phyloP scores from a whole-genome alignment of 2,113 vertebrate species.

The Trochalopteron elliotii region DNA sequence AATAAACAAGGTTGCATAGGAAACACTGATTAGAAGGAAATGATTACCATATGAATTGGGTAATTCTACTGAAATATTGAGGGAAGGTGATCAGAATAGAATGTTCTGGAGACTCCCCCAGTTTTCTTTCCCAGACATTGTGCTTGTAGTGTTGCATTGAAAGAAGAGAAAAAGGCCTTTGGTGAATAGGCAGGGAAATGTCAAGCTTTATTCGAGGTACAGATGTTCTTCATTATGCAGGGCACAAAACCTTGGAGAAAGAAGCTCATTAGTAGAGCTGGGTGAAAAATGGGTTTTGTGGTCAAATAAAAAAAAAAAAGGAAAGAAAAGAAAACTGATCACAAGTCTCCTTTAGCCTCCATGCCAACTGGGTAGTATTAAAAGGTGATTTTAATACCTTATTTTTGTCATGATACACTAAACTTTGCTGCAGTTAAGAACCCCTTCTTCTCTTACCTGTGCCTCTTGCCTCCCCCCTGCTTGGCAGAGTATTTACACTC shows the following conservation, averaged over 20 bases:
- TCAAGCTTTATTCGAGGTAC: slow-evolving; percentile 11
- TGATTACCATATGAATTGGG: slow-evolving; percentile 35
- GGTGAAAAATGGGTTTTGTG: neutral
- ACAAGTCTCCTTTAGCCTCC: neutral
- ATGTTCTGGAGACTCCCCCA: neutral
- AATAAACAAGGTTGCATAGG: slow-evolving; percentile 14
- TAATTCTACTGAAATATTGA: slow-evolving; percentile 20
- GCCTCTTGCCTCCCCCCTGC: neutral
- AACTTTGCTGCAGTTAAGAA: neutral
- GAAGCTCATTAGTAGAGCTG: slow-evolving; percentile 8
- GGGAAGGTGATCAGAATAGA: slow-evolving; percentile 27
- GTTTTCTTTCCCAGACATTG: slow-evolving; percentile 1
- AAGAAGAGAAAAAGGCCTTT: slow-evolving; percentile 7
- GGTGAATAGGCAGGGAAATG: slow-evolving; percentile 33
- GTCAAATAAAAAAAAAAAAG: neutral
- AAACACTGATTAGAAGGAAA: slow-evolving; percentile 50
- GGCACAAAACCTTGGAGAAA: neutral
- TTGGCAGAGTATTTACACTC: neutral
- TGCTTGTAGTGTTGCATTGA: neutral
- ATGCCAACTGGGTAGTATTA: neutral
- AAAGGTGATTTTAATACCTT: neutral
- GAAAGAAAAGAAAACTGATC: neutral
- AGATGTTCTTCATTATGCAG: slow-evolving; percentile 38
- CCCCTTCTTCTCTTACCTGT: neutral
- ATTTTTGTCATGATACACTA: neutral